Evolutionary conservation across 2,888 invertebrate genomes (phyloP).

Genomic region (Chalcis sispes): DNA sequence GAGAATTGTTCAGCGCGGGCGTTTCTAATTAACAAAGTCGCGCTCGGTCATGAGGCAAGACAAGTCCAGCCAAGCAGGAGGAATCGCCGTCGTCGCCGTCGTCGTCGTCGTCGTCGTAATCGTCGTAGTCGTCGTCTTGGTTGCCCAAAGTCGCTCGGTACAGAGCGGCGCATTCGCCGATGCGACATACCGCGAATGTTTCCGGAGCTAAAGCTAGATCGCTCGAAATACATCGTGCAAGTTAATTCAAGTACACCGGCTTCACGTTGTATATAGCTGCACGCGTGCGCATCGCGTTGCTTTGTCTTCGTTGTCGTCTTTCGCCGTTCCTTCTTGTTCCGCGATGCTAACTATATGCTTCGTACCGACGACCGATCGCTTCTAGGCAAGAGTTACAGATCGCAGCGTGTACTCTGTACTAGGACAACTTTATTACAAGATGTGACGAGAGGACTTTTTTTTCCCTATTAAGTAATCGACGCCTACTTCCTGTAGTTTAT

Average conservation of each 20-base stretch:
- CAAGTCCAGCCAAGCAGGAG: slow-evolving; percentile 43
- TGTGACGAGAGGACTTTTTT: neutral
- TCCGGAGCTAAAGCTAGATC: slow-evolving; percentile 70
- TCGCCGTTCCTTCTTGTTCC: slow-evolving; percentile 17
- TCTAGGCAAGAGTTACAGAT: too few relatives aligned
- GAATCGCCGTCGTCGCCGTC: too few relatives aligned
- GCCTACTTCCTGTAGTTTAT: too few relatives aligned
- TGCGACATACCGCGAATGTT: slow-evolving; percentile 68
- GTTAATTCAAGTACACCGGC: slow-evolving; percentile 72
- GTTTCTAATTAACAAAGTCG: slow-evolving; percentile 7
- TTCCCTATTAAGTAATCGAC: too few relatives aligned
- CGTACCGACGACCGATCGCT: too few relatives aligned
- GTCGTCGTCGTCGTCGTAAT: too few relatives aligned
- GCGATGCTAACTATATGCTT: slow-evolving; percentile 16
- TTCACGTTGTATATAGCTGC: slow-evolving; percentile 58
- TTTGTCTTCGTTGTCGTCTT: neutral
- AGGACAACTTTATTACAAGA: neutral
- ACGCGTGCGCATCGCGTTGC: slow-evolving; percentile 22
- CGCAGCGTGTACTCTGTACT: too few relatives aligned
- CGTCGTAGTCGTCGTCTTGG: slow-evolving; percentile 45
- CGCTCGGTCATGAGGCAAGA: slow-evolving; percentile 15
- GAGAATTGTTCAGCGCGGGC: neutral
- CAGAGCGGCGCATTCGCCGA: slow-evolving; percentile 61
- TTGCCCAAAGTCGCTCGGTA: slow-evolving; percentile 47
- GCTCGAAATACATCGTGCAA: slow-evolving; percentile 71